phyloP scores from a whole-genome alignment of 2,888 invertebrate genomes.

The Tenthredo scrophulariae region DNA sequence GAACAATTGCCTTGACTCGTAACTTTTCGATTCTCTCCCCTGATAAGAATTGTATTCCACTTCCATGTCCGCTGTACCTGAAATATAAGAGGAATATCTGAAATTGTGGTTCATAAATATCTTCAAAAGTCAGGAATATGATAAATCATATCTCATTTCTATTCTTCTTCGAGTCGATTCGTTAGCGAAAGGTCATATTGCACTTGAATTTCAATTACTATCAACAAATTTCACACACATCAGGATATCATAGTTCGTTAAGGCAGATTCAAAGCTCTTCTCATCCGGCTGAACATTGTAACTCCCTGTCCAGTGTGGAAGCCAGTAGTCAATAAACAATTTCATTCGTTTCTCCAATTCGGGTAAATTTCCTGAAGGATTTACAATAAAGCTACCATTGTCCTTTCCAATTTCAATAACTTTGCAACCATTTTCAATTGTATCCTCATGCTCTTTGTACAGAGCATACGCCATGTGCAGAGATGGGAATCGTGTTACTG shows the following conservation, averaged over 20 bases:
- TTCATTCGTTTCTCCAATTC: conserved; percentile 83
- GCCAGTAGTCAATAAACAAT: conserved; percentile 81
- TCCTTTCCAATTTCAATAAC: conserved; percentile 78
- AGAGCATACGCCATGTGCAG: conserved; percentile 84
- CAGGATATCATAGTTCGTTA: conserved; percentile 83
- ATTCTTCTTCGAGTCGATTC: not conserved
- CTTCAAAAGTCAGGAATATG: conserved; percentile 8
- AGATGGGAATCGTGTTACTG: conserved; percentile 88
- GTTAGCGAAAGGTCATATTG: not conserved
- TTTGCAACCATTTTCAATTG: conserved; percentile 82
- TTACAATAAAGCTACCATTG: conserved; percentile 79
- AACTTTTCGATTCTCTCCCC: conserved; percentile 80
- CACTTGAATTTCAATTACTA: not conserved
- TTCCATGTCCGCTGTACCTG: conserved; percentile 90
- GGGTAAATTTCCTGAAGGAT: conserved; percentile 84
- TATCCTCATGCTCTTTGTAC: conserved; percentile 82
- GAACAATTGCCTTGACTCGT: conserved; percentile 79
- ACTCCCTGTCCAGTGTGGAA: conserved; percentile 82
- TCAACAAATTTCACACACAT: conserved; percentile 78
- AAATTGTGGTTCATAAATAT: conserved; percentile 27
- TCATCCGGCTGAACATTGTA: conserved; percentile 81
- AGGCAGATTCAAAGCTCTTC: conserved; percentile 80
- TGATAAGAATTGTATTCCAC: conserved; percentile 84
- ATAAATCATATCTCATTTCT: not conserved
- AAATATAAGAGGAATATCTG: conserved; percentile 52